Percentiles rank a stretch among this genome's conserved stretches.
These are phyloP conservation scores for Pygoscelis antarcticus DNA, from an alignment of 2,113 vertebrate species.

Conservation along the genomic window DNA sequence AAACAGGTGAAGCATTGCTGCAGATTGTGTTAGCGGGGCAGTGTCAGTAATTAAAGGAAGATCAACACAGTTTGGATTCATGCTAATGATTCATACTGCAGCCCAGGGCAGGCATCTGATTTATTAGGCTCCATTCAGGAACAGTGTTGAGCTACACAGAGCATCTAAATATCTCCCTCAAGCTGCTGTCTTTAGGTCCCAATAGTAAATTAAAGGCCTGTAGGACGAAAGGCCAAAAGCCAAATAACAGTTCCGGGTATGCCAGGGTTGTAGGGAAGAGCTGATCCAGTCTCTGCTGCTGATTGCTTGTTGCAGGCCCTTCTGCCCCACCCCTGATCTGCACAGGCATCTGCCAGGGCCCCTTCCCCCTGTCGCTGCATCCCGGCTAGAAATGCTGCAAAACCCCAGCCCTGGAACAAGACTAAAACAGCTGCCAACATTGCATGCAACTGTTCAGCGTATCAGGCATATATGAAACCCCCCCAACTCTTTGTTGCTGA, in stretches of 20 bases:
- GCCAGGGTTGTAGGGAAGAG: neutral
- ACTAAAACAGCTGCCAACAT: neutral
- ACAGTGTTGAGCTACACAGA: neutral
- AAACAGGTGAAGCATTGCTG: neutral
- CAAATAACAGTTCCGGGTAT: neutral
- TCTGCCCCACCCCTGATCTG: neutral
- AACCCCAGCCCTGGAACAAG: neutral
- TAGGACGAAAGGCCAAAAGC: neutral
- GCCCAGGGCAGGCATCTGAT: neutral
- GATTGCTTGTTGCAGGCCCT: neutral
- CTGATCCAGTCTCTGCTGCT: neutral
- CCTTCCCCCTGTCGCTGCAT: neutral
- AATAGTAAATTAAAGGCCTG: neutral
- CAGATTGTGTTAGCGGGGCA: neutral
- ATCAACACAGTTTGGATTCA: neutral
- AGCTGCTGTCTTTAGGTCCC: neutral
- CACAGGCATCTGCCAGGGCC: neutral
- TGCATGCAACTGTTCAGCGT: neutral
- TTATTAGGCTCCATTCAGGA: neutral
- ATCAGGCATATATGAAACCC: neutral
- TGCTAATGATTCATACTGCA: neutral
- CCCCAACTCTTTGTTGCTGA: neutral
- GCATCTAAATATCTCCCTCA: neutral
- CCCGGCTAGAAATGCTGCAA: neutral
- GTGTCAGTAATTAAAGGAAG: neutral